Evolutionary conservation across 2,888 invertebrate genomes (phyloP).

Genomic region (Neoaliturus tenellus): DNA sequence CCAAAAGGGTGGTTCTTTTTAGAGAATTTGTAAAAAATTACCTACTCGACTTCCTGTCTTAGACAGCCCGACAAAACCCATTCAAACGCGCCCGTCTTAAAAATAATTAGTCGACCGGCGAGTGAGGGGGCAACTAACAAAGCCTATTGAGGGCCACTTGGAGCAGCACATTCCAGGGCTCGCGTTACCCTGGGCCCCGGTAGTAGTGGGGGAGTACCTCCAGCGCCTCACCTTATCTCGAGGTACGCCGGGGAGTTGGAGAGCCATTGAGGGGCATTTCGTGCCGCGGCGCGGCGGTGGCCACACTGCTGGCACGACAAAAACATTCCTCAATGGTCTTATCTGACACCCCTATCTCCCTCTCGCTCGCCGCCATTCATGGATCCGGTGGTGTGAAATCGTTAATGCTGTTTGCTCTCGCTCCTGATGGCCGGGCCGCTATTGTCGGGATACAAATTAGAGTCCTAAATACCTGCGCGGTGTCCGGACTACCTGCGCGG

Average conservation of each 20-base stretch:
- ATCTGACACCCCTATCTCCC: conserved; percentile 52
- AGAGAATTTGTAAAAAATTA: not conserved
- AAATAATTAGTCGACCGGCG: conserved; percentile 30
- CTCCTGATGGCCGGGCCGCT: not conserved
- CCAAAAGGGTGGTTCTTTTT: not conserved
- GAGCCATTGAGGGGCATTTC: conserved; percentile 3
- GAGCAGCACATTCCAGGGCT: conserved; percentile 19
- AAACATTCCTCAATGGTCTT: conserved; percentile 53
- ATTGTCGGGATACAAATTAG: conserved; percentile 43
- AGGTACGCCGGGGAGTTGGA: not conserved
- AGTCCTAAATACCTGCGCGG: conserved; percentile 36
- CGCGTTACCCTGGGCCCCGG: not conserved
- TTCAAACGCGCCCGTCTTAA: not conserved
- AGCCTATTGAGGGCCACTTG: conserved; percentile 37
- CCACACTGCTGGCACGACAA: conserved; percentile 43
- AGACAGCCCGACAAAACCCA: conserved; percentile 22
- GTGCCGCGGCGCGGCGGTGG: conserved; percentile 38
- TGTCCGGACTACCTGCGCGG: not conserved
- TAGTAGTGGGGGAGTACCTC: conserved; percentile 23
- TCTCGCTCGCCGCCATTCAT: conserved; percentile 32
- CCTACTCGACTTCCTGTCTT: conserved; percentile 10
- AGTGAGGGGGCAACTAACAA: not conserved
- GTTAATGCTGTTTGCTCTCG: conserved; percentile 47
- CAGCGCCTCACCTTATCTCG: conserved; percentile 22
- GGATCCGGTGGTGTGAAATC: conserved; percentile 50